A percentile compares a stretch with the other conserved stretches of the same genome.
Conservation (phyloP, 2,113 vertebrate species). For the Patagioenas fasciata region DNA sequence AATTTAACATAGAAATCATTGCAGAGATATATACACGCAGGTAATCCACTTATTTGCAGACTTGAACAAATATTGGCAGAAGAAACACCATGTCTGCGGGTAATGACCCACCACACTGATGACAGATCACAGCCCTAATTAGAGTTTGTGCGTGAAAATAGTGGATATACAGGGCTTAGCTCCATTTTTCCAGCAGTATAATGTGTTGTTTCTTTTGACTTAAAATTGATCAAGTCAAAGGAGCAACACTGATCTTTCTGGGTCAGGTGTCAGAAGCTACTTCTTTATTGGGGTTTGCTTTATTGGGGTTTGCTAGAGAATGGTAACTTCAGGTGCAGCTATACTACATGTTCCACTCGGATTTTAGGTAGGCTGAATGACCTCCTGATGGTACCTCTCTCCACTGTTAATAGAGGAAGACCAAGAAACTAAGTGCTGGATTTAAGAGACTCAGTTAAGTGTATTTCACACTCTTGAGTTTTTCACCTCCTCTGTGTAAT, state of each 20-base stretch:
- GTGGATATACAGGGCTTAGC: not conserved
- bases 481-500: not conserved
- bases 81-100: not conserved
- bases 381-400: not conserved
- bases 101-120: not conserved
- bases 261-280: not conserved
- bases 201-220: not conserved
- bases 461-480: not conserved
- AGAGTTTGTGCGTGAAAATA: not conserved
- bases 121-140: not conserved
- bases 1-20: not conserved
- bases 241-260: not conserved
- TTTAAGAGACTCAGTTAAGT: not conserved
- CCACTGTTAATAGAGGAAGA: not conserved
- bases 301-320: not conserved
- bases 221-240: not conserved
- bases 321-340: not conserved
- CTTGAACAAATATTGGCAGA: conserved; percentile 46
- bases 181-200: not conserved
- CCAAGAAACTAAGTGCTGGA: not conserved
- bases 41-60: conserved; percentile 27
- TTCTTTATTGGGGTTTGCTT: not conserved
- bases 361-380: not conserved
- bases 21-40: not conserved
- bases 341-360: not conserved